Evolutionary conservation across 2,797 vertebrate species (phyloP).

Genomic region (Luscinia luscinia): DNA sequence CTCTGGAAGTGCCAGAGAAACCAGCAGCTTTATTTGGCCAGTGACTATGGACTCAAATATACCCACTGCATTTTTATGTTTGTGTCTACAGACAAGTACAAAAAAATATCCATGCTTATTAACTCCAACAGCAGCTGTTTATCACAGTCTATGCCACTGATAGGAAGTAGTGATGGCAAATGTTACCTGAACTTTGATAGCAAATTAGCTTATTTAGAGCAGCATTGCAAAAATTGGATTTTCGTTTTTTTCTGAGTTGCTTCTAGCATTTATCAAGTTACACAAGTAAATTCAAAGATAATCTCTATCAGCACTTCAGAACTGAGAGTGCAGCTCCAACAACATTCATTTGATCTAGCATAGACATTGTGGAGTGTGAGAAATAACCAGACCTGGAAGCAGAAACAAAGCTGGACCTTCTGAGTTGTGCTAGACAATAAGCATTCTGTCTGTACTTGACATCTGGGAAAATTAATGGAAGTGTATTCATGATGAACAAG

Average conservation of each 20-base stretch:
- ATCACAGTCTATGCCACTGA: not conserved
- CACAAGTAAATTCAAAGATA: not conserved
- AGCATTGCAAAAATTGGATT: not conserved
- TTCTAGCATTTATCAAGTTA: not conserved
- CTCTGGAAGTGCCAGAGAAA: not conserved
- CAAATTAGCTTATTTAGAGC: not conserved
- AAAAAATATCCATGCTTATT: accelerated
- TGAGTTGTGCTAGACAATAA: not conserved
- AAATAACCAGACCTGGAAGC: not conserved
- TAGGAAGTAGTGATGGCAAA: not conserved
- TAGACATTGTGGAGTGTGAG: not conserved
- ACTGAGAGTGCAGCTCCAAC: not conserved
- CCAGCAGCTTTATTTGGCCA: not conserved
- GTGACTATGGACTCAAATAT: not conserved
- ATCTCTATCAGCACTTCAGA: not conserved
- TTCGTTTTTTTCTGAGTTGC: not conserved
- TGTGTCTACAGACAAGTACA: not conserved
- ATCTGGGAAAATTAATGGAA: not conserved
- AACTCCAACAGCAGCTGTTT: not conserved
- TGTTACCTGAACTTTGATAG: not conserved
- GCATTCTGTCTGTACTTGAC: not conserved
- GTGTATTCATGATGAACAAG: not conserved
- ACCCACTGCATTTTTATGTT: not conserved
- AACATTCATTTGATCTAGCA: not conserved
- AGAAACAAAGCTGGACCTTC: not conserved